A percentile compares a stretch with the other conserved stretches of the same genome.
phyloP scores from a whole-genome alignment of 2,888 invertebrate species.

The Coelinius sp. region DNA sequence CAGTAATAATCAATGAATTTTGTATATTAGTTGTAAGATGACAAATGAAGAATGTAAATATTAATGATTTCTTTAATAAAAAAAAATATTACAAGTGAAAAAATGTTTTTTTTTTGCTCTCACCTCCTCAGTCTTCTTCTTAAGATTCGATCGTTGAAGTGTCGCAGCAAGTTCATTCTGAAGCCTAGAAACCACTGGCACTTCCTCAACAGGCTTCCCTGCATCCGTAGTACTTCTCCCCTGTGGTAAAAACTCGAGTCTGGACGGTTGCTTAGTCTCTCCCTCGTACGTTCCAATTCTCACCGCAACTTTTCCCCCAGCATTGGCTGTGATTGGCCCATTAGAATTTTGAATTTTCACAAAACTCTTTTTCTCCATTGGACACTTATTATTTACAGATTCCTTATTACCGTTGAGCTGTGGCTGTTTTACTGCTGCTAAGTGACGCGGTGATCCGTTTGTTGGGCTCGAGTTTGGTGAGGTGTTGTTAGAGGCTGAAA shows the following conservation, averaged over 20 bases:
- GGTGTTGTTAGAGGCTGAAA: conserved; percentile 69
- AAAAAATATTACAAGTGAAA: too few relatives aligned
- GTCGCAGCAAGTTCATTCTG: conserved; percentile 84
- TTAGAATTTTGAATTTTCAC: conserved; percentile 67
- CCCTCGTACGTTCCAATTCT: conserved; percentile 67
- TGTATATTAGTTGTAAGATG: not conserved
- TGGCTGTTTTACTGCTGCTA: conserved; percentile 71
- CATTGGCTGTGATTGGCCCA: conserved; percentile 50
- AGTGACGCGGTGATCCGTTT: conserved; percentile 59
- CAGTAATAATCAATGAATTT: not conserved
- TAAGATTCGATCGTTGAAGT: conserved; percentile 83
- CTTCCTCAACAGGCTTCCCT: conserved; percentile 62
- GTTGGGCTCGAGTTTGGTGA: conserved; percentile 54
- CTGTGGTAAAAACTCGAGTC: conserved; percentile 77
- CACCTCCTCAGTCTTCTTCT: conserved; percentile 77
- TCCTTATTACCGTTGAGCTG: conserved; percentile 43
- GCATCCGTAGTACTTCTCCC: conserved; percentile 47
- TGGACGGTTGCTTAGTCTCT: conserved; percentile 77
- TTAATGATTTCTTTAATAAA: not conserved
- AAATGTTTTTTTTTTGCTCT: not conserved
- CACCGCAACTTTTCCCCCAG: conserved; percentile 63
- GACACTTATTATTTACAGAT: conserved; percentile 38
- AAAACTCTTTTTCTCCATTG: conserved; percentile 52
- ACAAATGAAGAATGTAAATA: not conserved
- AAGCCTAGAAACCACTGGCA: conserved; percentile 77